phyloP scores from a whole-genome alignment of 2,797 vertebrate genomes.

The Clarias laeviceps region DNA sequence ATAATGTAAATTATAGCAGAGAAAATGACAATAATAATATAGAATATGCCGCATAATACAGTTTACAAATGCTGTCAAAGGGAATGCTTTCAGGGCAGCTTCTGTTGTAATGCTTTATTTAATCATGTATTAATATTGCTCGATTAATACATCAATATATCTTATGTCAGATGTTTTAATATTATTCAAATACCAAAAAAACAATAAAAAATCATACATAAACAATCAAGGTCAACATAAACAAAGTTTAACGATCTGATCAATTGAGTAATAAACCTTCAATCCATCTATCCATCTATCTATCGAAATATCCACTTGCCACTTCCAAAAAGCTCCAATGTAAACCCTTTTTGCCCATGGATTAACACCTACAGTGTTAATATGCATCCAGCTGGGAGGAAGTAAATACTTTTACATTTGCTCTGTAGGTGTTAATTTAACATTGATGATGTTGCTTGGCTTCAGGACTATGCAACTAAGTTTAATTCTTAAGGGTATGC shows the following conservation, averaged over 20 bases:
- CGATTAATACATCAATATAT: neutral
- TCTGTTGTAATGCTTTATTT: neutral
- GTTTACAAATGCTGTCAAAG: neutral
- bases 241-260: neutral
- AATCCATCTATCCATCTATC: neutral
- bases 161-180: neutral
- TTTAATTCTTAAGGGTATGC: neutral
- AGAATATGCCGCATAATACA: neutral
- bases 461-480: neutral
- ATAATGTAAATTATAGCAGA: neutral
- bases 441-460: neutral
- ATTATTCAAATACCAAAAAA: neutral
- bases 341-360: neutral
- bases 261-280: neutral
- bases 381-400: conserved; percentile 6
- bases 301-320: neutral
- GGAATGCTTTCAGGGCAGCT: neutral
- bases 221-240: neutral
- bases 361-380: conserved; percentile 6
- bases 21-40: neutral
- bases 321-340: neutral
- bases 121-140: neutral
- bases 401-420: conserved; percentile 9
- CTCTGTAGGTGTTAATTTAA: conserved; percentile 25
- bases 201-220: neutral